These are phyloP conservation scores for Acanthisitta chloris DNA, from an alignment of 2,113 vertebrate species.

Conservation along the genomic window DNA sequence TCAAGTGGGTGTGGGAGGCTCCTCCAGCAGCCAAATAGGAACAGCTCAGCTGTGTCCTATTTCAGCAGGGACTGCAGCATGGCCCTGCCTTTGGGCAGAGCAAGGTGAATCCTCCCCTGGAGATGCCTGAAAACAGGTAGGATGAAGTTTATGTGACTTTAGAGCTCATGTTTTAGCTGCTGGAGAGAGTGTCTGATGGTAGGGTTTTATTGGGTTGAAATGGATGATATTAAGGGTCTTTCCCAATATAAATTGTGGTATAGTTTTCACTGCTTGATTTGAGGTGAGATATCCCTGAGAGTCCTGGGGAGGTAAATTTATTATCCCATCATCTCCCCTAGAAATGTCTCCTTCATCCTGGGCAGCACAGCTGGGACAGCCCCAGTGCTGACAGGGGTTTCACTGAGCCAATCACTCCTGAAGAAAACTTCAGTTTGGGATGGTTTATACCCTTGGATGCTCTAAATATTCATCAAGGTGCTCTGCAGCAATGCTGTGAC, in stretches of 20 bases:
- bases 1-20: too few species aligned
- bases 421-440: not conserved
- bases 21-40: too few species aligned
- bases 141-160: not conserved
- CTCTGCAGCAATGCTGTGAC: not conserved
- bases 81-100: not conserved
- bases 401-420: not conserved
- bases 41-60: too few species aligned
- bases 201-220: not conserved
- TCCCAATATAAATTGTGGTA: not conserved
- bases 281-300: not conserved
- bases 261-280: not conserved
- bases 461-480: not conserved
- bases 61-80: not conserved
- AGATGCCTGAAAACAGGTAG: accelerated
- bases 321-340: not conserved
- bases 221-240: not conserved
- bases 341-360: accelerated
- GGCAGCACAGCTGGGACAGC: not conserved
- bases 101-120: not conserved
- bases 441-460: not conserved
- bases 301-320: not conserved
- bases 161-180: not conserved
- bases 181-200: not conserved
- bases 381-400: not conserved